These are phyloP conservation scores for Branchipolynoe longqiensis DNA, from an alignment of 2,888 invertebrate species.

Conservation along the genomic window DNA sequence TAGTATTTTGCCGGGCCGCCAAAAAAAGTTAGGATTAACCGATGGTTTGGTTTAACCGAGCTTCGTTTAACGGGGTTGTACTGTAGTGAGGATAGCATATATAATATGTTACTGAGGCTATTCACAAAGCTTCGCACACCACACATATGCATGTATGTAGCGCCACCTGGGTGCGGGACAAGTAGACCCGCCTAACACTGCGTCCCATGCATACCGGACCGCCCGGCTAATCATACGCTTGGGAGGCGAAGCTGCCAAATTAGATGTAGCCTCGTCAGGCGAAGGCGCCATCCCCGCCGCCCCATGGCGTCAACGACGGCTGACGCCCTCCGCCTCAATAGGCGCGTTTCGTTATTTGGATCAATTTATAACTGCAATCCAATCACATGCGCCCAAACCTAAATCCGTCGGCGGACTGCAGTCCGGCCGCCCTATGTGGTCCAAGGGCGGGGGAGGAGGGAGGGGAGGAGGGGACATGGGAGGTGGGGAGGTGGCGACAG, in stretches of 20 bases:
- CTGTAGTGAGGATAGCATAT: too few relatives aligned
- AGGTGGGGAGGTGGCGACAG: neutral
- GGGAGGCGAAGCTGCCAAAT: neutral
- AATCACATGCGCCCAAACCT: conserved; percentile 35
- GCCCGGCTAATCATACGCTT: neutral
- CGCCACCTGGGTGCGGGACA: too few relatives aligned
- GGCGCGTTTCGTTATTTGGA: conserved; percentile 29
- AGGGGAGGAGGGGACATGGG: neutral
- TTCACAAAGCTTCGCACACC: too few relatives aligned
- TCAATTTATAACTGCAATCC: conserved; percentile 50
- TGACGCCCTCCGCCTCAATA: conserved; percentile 30
- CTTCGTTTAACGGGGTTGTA: too few relatives aligned
- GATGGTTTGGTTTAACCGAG: too few relatives aligned
- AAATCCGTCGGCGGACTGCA: neutral
- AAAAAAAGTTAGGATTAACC: too few relatives aligned
- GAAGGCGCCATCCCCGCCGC: neutral
- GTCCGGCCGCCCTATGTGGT: neutral
- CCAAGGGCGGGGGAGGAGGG: neutral
- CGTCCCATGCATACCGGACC: neutral
- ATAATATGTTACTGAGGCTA: too few relatives aligned
- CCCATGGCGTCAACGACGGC: too few relatives aligned
- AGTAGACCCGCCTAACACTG: too few relatives aligned
- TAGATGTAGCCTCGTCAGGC: conserved; percentile 8
- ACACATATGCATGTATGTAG: too few relatives aligned
- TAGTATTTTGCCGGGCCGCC: too few relatives aligned